These are phyloP conservation scores for Aselliscus stoliczkanus DNA, from an alignment of 2,797 vertebrate species.

Conservation along the genomic window DNA sequence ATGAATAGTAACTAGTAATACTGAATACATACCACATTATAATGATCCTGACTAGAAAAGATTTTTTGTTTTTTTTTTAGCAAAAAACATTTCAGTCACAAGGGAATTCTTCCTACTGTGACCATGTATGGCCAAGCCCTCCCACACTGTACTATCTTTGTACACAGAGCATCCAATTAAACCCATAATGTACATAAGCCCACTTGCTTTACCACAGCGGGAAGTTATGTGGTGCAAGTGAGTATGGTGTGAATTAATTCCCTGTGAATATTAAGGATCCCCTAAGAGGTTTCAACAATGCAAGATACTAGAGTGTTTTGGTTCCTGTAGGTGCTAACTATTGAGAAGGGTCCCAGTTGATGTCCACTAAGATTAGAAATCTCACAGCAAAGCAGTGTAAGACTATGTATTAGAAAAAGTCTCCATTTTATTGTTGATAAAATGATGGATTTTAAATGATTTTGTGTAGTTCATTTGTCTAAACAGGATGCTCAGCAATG, in stretches of 20 bases:
- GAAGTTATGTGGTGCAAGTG: constrained; percentile 54
- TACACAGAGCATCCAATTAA: neutral
- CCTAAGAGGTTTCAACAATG: constrained; percentile 60
- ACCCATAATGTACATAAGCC: constrained; percentile 3
- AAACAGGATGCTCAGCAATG: constrained; percentile 56
- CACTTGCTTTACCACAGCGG: constrained; percentile 25
- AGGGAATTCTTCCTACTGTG: neutral
- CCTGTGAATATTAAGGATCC: constrained; percentile 62
- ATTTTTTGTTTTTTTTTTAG: neutral
- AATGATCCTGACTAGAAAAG: neutral
- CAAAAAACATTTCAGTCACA: neutral
- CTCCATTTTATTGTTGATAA: constrained; percentile 37
- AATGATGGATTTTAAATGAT: constrained; percentile 20
- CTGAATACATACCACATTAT: neutral
- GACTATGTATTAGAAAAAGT: constrained; percentile 44
- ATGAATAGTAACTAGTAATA: neutral
- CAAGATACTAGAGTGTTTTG: constrained; percentile 57
- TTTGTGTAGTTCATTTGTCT: constrained; percentile 52
- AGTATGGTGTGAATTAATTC: constrained; percentile 39
- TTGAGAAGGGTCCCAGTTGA: constrained; percentile 41
- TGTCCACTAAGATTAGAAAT: constrained; percentile 52
- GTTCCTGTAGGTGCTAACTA: neutral
- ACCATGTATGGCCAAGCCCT: neutral
- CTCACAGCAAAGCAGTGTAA: constrained; percentile 62
- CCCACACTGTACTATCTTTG: neutral